Percentiles rank a stretch among this genome's conserved stretches.
phyloP scores from a whole-genome alignment of 2,797 vertebrate genomes.

The Tenualosa thibaudeaui region DNA sequence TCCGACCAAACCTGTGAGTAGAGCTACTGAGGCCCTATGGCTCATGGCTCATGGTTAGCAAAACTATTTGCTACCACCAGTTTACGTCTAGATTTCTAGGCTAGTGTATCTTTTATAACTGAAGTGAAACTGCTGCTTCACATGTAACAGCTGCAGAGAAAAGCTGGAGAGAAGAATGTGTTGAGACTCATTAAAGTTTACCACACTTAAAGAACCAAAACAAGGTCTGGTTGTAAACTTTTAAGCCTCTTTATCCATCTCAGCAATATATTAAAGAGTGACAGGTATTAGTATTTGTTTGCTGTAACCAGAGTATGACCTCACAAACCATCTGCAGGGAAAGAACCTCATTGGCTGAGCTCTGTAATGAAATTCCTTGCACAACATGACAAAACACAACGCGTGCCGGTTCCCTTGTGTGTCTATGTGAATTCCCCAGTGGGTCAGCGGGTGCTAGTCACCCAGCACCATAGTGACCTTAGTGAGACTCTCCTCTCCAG shows the following conservation, averaged over 20 bases:
- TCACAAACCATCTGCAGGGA: neutral
- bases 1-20: too few species aligned
- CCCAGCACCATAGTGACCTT: too few species aligned
- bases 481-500: conserved; percentile 35
- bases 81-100: too few species aligned
- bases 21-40: too few species aligned
- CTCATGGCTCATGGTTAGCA: too few species aligned
- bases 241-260: neutral
- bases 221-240: neutral
- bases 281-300: neutral
- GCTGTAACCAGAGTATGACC: neutral
- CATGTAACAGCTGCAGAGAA: too few species aligned
- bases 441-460: neutral
- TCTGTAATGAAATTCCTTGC: neutral
- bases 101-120: too few species aligned
- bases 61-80: too few species aligned
- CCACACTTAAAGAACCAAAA: too few species aligned
- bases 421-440: neutral
- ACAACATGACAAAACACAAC: neutral
- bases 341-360: neutral
- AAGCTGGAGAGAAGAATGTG: too few species aligned
- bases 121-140: too few species aligned
- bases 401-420: neutral
- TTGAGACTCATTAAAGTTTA: too few species aligned
- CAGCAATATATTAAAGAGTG: neutral